These are phyloP conservation scores for Toxonevra muliebris DNA, from an alignment of 2,888 invertebrate genomes.

Conservation along the genomic window DNA sequence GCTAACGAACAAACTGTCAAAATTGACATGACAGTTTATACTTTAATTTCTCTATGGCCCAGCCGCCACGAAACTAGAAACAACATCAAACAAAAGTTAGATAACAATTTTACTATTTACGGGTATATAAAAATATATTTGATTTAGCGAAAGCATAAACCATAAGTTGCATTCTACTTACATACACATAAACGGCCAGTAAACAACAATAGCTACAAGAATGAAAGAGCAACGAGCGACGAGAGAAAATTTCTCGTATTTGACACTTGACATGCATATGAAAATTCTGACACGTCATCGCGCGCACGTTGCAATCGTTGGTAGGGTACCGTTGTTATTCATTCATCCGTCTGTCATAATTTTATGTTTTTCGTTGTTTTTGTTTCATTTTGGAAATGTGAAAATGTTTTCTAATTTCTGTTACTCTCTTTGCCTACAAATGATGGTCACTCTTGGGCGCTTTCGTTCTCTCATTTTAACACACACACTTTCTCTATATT, in stretches of 20 bases:
- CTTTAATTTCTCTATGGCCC: conserved; percentile 11
- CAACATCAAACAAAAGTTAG: conserved; percentile 48
- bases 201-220: not conserved
- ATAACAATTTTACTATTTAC: not conserved
- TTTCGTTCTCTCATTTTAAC: not conserved
- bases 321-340: conserved; percentile 13
- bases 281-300: conserved; percentile 66
- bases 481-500: conserved; percentile 36
- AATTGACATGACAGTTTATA: conserved; percentile 57
- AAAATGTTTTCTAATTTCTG: conserved; percentile 21
- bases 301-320: conserved; percentile 36
- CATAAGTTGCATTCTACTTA: too few species aligned
- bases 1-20: conserved; percentile 54
- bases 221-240: conserved; percentile 21
- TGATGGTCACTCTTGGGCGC: conserved; percentile 13
- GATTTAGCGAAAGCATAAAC: not conserved
- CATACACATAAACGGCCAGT: too few species aligned
- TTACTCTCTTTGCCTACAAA: not conserved
- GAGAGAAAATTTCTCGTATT: conserved; percentile 41
- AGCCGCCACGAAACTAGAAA: conserved; percentile 38
- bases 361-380: too few species aligned
- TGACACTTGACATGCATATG: conserved; percentile 64
- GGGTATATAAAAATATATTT: not conserved
- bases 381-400: conserved; percentile 16
- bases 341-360: not conserved